Evolutionary conservation across 2,113 vertebrate species (phyloP).

Genomic region (Dipodomys stephensi): DNA sequence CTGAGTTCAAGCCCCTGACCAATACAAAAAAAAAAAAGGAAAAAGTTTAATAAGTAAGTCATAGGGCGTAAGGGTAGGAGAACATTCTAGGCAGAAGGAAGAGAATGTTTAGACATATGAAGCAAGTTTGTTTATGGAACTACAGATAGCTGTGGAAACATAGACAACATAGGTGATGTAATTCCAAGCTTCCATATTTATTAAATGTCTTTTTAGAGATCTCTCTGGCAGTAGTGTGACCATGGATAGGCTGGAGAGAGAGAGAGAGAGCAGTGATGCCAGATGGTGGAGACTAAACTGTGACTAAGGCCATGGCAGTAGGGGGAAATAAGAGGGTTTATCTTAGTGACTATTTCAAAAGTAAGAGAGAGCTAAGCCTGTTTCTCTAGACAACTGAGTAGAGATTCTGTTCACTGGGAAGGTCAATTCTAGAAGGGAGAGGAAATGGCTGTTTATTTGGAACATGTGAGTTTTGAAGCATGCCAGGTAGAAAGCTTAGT

Average conservation of each 20-base stretch:
- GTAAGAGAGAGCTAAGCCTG: background rate
- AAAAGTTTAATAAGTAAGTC: background rate
- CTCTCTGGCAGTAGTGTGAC: background rate
- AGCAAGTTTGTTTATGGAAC: background rate
- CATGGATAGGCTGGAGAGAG: background rate
- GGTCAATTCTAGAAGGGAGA: background rate
- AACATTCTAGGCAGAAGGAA: background rate
- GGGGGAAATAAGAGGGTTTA: background rate
- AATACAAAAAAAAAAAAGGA: background rate
- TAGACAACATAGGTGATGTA: background rate
- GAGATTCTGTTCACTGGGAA: conserved; percentile 12
- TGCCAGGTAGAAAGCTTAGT: background rate
- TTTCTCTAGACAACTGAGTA: conserved; percentile 19
- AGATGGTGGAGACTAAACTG: background rate
- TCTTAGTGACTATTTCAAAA: conserved; percentile 11
- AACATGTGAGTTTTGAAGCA: background rate
- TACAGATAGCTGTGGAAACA: background rate
- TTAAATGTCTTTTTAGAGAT: conserved; percentile 11
- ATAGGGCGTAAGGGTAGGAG: background rate
- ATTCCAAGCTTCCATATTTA: background rate
- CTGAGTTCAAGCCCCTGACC: too few relatives aligned
- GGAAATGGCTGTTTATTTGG: background rate
- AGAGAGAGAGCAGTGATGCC: background rate
- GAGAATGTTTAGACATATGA: background rate
- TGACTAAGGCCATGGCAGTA: background rate